Conservation (phyloP, 1,140 invertebrate genomes). For the silkworm (Bombyx mori) region ASM3026992v2 NC_085125.1:5577001-5577500, state of each 20-base stretch:
- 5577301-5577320: conserved; percentile 35
- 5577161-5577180: conserved; percentile 3
- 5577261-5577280: conserved; percentile 5
- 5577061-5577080: no score
- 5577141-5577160: neutral
- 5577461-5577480: no score
- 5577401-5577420: no score
- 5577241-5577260: neutral
- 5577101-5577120: conserved; percentile 15
- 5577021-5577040: no score
- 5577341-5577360: conserved; percentile 23
- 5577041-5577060: no score
- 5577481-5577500: no score
- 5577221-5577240: conserved; percentile 5
- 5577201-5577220: conserved; percentile 17
- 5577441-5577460: no score
- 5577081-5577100: conserved; percentile 18
- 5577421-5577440: no score
- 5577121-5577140: neutral
- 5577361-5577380: conserved; percentile 9
- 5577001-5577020: no score
- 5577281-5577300: conserved; percentile 51
- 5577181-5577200: conserved; percentile 10
- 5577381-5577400: no score
- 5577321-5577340: neutral